Evolutionary conservation across 1,140 invertebrate genomes (phyloP).

Genomic region (Lepidurus couesii): DNA sequence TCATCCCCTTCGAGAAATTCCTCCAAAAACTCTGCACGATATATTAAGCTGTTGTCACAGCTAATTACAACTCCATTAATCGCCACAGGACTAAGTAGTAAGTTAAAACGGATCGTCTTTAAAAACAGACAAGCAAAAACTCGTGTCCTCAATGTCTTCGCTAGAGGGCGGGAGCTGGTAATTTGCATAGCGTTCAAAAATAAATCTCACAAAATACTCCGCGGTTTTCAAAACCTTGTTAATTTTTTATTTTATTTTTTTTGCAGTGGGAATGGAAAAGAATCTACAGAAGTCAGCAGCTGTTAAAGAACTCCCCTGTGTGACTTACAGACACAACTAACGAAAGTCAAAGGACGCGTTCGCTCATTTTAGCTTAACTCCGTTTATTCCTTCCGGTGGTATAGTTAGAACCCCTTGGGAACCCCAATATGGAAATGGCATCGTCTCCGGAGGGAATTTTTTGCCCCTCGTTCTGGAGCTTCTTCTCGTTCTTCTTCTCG

Average conservation of each 20-base stretch:
- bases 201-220: too few relatives aligned
- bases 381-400: neutral
- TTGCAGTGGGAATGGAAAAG: too few relatives aligned
- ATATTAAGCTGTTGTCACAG: too few relatives aligned
- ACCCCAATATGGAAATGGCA: neutral
- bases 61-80: neutral
- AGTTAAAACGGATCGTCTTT: too few relatives aligned
- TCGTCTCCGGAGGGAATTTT: neutral
- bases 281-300: neutral
- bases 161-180: too few relatives aligned
- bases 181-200: too few relatives aligned
- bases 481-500: neutral
- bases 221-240: too few relatives aligned
- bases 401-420: neutral
- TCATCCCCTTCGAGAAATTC: neutral
- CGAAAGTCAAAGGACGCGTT: neutral
- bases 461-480: neutral
- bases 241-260: too few relatives aligned
- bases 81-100: too few relatives aligned
- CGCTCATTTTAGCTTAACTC: neutral
- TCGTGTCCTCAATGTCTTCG: too few relatives aligned
- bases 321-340: neutral
- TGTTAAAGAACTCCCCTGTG: neutral
- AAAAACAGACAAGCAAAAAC: too few relatives aligned
- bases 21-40: too few relatives aligned